Conservation (phyloP, 2,113 vertebrate species). For the Alosa alosa region DNA sequence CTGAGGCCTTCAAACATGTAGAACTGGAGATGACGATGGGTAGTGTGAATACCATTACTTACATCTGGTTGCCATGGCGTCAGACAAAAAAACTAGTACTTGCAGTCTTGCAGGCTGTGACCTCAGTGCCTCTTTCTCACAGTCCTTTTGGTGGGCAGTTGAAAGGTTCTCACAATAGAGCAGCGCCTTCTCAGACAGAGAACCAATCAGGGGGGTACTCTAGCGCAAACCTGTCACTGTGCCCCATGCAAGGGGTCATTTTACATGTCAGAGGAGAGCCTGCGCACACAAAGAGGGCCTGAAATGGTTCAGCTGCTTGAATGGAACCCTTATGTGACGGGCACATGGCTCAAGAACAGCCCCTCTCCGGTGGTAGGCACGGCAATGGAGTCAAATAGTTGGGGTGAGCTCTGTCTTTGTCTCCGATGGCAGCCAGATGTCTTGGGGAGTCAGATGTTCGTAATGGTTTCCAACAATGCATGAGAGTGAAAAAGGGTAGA, state of each 20-base stretch:
- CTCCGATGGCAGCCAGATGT: background rate
- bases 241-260: conserved; percentile 54
- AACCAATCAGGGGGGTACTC: conserved; percentile 53
- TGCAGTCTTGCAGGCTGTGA: conserved; percentile 62
- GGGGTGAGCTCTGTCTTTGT: background rate
- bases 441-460: background rate
- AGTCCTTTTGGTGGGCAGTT: conserved; percentile 51
- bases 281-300: conserved; percentile 55
- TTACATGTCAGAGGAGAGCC: conserved; percentile 49
- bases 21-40: conserved; percentile 43
- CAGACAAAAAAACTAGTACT: conserved; percentile 56
- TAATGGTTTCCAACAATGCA: background rate
- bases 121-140: conserved; percentile 65
- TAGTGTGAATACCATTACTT: conserved; percentile 52
- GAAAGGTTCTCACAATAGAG: conserved; percentile 65
- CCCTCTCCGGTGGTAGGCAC: background rate
- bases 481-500: background rate
- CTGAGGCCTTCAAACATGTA: background rate
- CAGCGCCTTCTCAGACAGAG: conserved; percentile 43
- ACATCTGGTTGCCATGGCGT: conserved; percentile 71
- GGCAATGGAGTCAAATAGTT: background rate
- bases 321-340: background rate
- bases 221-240: conserved; percentile 55
- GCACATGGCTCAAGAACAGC: background rate
- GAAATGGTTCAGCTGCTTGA: conserved; percentile 41